These are phyloP conservation scores for Microplitis manilae DNA, from an alignment of 2,888 invertebrate genomes.

Conservation along the genomic window DNA sequence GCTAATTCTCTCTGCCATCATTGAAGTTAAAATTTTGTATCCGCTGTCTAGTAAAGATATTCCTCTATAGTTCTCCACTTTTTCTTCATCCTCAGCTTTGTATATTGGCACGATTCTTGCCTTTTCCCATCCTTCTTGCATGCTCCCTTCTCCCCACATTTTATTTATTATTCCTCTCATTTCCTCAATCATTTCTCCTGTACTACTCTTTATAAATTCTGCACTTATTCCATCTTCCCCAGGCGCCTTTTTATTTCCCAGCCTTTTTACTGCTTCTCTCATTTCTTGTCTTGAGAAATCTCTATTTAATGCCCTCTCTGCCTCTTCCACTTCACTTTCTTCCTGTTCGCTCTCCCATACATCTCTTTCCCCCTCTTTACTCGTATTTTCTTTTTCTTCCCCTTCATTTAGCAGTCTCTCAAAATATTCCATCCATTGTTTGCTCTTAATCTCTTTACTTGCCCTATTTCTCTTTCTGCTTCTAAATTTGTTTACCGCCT, in stretches of 20 bases:
- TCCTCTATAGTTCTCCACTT: conserved; percentile 32
- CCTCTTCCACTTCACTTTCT: neutral
- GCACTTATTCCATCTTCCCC: conserved; percentile 29
- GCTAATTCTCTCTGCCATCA: conserved; percentile 1
- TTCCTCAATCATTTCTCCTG: neutral
- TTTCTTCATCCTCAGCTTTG: conserved; percentile 16
- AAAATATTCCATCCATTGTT: neutral
- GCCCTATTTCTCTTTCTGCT: neutral
- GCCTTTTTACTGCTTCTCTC: neutral
- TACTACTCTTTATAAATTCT: conserved; percentile 26
- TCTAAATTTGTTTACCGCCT: neutral
- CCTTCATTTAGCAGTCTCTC: neutral
- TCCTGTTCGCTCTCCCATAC: neutral
- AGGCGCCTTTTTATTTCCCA: conserved; percentile 15
- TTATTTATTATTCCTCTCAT: conserved; percentile 4
- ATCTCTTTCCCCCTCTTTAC: neutral
- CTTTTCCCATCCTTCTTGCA: conserved; percentile 28
- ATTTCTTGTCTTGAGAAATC: neutral
- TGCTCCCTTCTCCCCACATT: conserved; percentile 20
- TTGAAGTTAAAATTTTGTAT: conserved; percentile 1
- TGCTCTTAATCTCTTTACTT: conserved; percentile 21
- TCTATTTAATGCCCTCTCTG: neutral
- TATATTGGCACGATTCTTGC: conserved; percentile 30
- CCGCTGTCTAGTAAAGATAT: conserved; percentile 24
- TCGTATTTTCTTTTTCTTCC: neutral